Evolutionary conservation across 2,797 vertebrate species (phyloP).

Genomic region (Micromesistius poutassou): DNA sequence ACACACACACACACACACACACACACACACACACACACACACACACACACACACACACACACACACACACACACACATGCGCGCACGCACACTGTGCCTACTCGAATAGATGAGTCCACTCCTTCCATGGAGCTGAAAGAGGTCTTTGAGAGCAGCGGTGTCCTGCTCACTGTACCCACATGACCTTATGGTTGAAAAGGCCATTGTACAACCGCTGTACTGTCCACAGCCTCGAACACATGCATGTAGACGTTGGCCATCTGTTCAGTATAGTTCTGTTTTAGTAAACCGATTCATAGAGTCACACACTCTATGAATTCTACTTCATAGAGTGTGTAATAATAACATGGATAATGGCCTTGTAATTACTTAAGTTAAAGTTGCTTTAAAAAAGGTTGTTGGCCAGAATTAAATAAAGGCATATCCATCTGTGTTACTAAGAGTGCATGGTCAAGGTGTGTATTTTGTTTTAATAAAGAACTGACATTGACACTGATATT

Average conservation of each 20-base stretch:
- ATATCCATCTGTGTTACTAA: background rate
- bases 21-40: background rate
- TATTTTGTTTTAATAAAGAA: background rate
- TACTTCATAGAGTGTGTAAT: background rate
- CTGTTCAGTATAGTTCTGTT: background rate
- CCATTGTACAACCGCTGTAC: background rate
- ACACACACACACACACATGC: background rate
- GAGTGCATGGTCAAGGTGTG: background rate
- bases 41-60: background rate
- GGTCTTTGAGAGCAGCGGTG: background rate
- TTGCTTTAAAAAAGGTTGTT: background rate
- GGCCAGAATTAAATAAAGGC: background rate
- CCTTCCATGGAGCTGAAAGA: background rate
- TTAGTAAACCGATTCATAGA: no score
- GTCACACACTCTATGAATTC: no score
- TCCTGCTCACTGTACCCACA: background rate
- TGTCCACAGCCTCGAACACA: background rate
- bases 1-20: background rate
- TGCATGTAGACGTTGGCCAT: background rate
- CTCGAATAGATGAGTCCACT: background rate
- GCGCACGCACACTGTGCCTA: background rate
- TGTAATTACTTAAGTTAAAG: background rate
- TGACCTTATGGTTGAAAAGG: background rate
- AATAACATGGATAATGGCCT: background rate
- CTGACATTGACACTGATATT: background rate